A percentile compares a stretch with the other conserved stretches of the same genome.
phyloP scores from a whole-genome alignment of 2,888 invertebrate genomes.

The Drosophila kambysellisi region DNA sequence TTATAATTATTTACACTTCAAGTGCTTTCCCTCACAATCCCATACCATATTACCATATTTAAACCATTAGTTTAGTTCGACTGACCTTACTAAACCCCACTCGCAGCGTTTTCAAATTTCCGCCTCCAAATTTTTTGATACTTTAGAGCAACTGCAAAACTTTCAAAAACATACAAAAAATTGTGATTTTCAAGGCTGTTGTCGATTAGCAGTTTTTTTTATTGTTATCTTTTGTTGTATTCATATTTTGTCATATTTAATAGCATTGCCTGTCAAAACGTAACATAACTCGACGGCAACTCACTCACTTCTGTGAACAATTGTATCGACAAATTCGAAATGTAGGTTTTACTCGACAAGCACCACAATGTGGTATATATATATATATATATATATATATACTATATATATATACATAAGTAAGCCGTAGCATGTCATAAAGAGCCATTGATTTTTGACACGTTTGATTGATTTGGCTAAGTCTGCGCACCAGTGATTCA shows the following conservation, averaged over 20 bases:
- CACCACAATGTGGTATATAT: neutral
- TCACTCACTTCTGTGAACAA: conserved; percentile 7
- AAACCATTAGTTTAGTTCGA: conserved; percentile 1
- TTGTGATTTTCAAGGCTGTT: conserved; percentile 55
- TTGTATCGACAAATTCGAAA: conserved; percentile 23
- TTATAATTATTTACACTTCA: neutral
- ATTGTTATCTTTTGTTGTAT: conserved; percentile 34
- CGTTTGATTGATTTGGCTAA: conserved; percentile 50
- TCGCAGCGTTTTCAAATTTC: conserved; percentile 39
- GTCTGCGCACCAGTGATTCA: conserved; percentile 17
- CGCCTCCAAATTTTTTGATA: conserved; percentile 20
- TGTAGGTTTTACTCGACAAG: conserved; percentile 27
- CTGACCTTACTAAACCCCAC: conserved; percentile 19
- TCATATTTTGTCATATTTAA: conserved; percentile 67
- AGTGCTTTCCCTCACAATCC: conserved; percentile 7
- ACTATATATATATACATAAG: too few relatives aligned
- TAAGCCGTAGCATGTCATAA: conserved; percentile 1
- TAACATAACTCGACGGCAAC: conserved; percentile 32
- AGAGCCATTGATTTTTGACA: conserved; percentile 15
- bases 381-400: neutral
- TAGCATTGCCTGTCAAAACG: conserved; percentile 59
- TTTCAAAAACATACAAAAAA: conserved; percentile 36
- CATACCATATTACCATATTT: neutral
- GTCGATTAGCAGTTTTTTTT: conserved; percentile 66
- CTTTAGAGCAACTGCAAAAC: conserved; percentile 24